Base-by-base conservation (phyloP, 53 echinoderm and acorn worm genomes). In the Astropecten irregularis region DNA sequence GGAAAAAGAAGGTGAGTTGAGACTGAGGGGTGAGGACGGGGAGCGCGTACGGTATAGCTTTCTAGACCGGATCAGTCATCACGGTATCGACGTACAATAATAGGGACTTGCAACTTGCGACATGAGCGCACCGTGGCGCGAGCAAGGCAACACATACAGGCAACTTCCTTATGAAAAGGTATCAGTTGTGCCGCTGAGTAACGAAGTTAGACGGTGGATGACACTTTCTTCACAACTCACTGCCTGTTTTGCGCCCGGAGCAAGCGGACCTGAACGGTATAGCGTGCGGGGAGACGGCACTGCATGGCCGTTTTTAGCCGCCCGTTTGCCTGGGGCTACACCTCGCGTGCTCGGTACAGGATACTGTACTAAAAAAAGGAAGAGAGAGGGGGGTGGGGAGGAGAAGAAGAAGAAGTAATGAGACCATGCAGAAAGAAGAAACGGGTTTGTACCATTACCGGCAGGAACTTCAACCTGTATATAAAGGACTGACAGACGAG, bases 281-380 rank as follows among this genome's bases (percentile, higher is more conserved):
- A 44, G 79, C 79, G 79, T 79, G 79, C 63, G 6, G 42, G 42
- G 42, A 42, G 11, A 42, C 6, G 42, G 42, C 42, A 8, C 42
- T 11, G 42, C 6, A 11, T 42, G 27, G 28, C 79, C 60, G 62
- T 18, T 46, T 79, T 19, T 62, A 79, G 79, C 79, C 26, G 31
- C 62, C 7, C 46, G 61, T 37, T 79, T 79, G 79, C 79, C 79
- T 46, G 30, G 39, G 79, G 79, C 79, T 9, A 61, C 9, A 62
- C 47, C 38, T 79, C 62, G 79, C 79, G 79, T 79, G 79, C 28
- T 61, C 62, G 63, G 62, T 19, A 79, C 79, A 79, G 79, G 79
- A 79, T 79, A 51, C 44, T 37, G 52, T 38, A 36, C 2, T 32
- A 37, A 64, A 39, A 57, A 64, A 36, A 64, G 20, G n/a, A n/a